phyloP scores from a whole-genome alignment of 2,113 vertebrate species.

The Ariopsis seemanni region DNA sequence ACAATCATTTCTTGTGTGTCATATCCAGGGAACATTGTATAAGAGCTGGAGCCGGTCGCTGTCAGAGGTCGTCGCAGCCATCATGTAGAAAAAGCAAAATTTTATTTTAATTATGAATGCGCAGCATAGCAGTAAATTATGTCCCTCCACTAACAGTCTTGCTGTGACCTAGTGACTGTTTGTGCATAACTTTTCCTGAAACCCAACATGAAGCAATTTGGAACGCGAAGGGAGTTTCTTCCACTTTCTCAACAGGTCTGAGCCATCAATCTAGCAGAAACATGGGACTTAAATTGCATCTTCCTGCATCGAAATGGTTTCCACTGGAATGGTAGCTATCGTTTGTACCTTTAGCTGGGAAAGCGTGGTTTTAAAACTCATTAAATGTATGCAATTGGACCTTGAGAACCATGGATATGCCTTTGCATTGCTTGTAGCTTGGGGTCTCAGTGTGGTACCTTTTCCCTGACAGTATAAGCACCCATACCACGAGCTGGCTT shows the following conservation, averaged over 20 bases:
- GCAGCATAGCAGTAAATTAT: not conserved
- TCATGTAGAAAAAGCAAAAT: not conserved
- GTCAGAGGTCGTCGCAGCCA: not conserved
- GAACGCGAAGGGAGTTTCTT: not conserved
- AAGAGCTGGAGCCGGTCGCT: not conserved
- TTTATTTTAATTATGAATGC: constrained; percentile 18
- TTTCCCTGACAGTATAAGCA: not conserved
- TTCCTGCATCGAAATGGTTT: not conserved
- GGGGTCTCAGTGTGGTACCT: not conserved
- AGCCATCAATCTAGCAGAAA: not conserved
- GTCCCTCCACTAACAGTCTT: constrained; percentile 5
- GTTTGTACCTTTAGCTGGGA: not conserved
- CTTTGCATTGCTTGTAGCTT: not conserved
- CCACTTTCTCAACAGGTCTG: not conserved
- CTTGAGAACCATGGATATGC: not conserved
- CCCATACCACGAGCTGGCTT: too few relatives aligned
- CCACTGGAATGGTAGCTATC: not conserved
- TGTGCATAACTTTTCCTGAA: constrained; percentile 18
- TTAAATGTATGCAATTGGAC: not conserved
- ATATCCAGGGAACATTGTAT: not conserved
- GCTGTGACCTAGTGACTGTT: constrained; percentile 20
- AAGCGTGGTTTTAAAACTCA: not conserved
- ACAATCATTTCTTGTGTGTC: constrained; percentile 32
- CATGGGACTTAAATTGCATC: not conserved
- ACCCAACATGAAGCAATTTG: constrained; percentile 12